Percentiles rank a stretch among this genome's conserved stretches.
Evolutionary conservation across 1,140 invertebrate species (phyloP).

Genomic region (Heliconius hermathena): DNA sequence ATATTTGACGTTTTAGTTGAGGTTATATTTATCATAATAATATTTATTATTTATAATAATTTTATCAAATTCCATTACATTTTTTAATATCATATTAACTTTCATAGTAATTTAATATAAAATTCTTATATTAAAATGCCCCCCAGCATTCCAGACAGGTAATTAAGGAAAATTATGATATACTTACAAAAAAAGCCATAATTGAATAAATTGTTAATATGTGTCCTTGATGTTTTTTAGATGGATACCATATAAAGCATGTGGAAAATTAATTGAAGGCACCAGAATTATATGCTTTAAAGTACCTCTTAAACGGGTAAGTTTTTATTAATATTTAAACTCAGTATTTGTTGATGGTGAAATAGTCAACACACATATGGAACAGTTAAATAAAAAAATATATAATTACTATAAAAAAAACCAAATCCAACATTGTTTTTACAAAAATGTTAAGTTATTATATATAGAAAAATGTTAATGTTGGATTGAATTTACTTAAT

Average conservation of each 20-base stretch:
- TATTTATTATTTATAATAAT: neutral
- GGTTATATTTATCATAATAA: conserved; percentile 13
- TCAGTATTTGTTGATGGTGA: no score
- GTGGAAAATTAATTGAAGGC: conserved; percentile 84
- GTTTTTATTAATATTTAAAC: conserved; percentile 42
- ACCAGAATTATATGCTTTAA: conserved; percentile 90
- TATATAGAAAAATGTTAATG: no score
- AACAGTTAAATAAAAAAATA: no score
- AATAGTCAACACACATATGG: no score
- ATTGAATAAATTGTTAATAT: neutral
- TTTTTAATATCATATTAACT: neutral
- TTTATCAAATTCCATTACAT: neutral
- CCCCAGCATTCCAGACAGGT: conserved; percentile 61
- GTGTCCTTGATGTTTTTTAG: conserved; percentile 77
- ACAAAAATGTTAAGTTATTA: no score
- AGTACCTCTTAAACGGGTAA: conserved; percentile 88
- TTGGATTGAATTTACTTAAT: no score
- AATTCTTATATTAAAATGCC: conserved; percentile 38
- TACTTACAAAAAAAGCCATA: neutral
- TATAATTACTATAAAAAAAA: no score
- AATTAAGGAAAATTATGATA: neutral
- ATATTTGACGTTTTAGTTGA: neutral
- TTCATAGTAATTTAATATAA: neutral
- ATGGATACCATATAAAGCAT: conserved; percentile 86
- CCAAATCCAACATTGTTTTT: no score